phyloP scores from a whole-genome alignment of 2,888 invertebrate species.

The Apamea crenata region DNA sequence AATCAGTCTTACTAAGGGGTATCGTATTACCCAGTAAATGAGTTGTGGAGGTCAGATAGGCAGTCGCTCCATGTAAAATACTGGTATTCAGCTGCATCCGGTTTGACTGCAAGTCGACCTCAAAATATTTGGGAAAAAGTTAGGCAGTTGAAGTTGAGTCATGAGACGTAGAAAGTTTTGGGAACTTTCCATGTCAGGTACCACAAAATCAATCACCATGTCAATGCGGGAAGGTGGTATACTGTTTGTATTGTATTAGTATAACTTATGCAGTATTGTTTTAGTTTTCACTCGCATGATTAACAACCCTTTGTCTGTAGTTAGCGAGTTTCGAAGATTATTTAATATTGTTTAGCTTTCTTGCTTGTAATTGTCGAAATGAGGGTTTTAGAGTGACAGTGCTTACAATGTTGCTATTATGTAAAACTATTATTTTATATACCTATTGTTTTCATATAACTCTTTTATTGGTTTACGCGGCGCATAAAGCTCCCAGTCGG shows the following conservation, averaged over 20 bases:
- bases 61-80: too few relatives aligned
- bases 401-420: not conserved
- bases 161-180: slow-evolving; percentile 4
- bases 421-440: not conserved
- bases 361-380: slow-evolving; percentile 18
- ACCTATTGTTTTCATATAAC: not conserved
- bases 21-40: too few relatives aligned
- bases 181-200: slow-evolving; percentile 16
- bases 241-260: slow-evolving; percentile 6
- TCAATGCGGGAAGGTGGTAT: slow-evolving; percentile 26
- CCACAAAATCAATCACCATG: slow-evolving; percentile 29
- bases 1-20: too few relatives aligned
- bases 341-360: slow-evolving; percentile 1
- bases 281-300: slow-evolving; percentile 27
- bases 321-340: slow-evolving; percentile 10
- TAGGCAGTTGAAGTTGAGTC: not conserved
- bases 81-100: too few relatives aligned
- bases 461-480: not conserved
- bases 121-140: too few relatives aligned
- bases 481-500: not conserved
- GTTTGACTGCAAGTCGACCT: too few relatives aligned
- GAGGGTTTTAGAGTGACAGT: not conserved
- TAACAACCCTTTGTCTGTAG: slow-evolving; percentile 32
- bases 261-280: slow-evolving; percentile 28
- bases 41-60: too few relatives aligned